These are phyloP conservation scores for Phylloscopus collybita DNA, from an alignment of 2,797 vertebrate genomes.

Conservation along the genomic window DNA sequence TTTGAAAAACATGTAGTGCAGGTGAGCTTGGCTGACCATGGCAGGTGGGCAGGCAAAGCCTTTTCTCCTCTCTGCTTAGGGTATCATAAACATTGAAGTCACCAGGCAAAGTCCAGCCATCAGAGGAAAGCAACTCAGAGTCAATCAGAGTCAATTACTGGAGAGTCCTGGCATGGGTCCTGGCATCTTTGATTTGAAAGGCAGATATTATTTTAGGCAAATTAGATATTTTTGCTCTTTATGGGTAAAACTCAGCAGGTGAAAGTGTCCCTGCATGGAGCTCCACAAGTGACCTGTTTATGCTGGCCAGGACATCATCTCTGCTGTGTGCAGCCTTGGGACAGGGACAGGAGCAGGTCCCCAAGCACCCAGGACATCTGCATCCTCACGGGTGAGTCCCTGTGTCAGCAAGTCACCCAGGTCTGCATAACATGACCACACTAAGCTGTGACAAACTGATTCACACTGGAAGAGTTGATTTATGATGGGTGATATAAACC, in stretches of 20 bases:
- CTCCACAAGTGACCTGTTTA: not conserved
- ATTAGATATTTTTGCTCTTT: not conserved
- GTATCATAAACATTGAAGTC: not conserved
- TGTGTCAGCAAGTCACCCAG: not conserved
- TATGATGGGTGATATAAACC: not conserved
- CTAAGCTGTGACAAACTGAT: not conserved
- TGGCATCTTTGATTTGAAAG: not conserved
- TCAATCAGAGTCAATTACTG: accelerated
- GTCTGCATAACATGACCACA: accelerated
- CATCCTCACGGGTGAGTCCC: not conserved
- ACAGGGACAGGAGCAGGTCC: not conserved
- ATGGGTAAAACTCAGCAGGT: not conserved
- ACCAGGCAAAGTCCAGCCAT: not conserved
- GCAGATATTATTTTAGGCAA: not conserved
- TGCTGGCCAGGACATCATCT: not conserved
- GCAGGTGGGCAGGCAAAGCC: not conserved
- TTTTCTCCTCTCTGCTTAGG: not conserved
- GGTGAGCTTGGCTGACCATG: not conserved
- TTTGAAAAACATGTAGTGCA: not conserved
- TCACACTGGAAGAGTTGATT: not conserved
- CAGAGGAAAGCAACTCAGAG: not conserved
- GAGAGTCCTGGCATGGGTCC: not conserved
- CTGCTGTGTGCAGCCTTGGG: accelerated
- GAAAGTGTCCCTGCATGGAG: not conserved
- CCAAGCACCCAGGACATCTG: not conserved